phyloP scores from a whole-genome alignment of 2,113 vertebrate species.

The Macquaria australasica region DNA sequence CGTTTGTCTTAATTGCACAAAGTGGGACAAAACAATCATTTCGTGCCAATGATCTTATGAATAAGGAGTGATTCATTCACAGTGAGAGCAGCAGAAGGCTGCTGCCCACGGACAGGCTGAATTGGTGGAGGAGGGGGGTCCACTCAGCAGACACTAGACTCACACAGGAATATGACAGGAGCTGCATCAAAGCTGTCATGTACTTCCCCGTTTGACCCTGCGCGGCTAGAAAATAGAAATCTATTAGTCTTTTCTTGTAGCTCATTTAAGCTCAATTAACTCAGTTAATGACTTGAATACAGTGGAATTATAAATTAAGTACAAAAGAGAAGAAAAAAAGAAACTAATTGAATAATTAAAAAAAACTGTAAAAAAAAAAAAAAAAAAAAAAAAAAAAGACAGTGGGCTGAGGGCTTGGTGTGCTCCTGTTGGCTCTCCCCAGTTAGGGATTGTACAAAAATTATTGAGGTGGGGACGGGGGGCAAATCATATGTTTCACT shows the following conservation, averaged over 20 bases:
- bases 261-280: neutral
- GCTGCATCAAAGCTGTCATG: neutral
- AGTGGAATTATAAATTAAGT: neutral
- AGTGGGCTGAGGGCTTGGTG: neutral
- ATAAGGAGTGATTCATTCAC: constrained; percentile 70
- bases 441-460: neutral
- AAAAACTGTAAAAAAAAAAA: neutral
- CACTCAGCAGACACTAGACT: constrained; percentile 10
- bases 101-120: constrained; percentile 53
- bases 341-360: neutral
- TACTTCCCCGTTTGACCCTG: neutral
- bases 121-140: constrained; percentile 11
- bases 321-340: neutral
- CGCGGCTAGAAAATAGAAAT: neutral
- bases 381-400: neutral
- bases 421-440: neutral
- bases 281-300: neutral
- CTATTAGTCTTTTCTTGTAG: neutral
- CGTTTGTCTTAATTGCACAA: constrained; percentile 25
- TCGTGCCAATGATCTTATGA: constrained; percentile 28
- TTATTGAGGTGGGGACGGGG: neutral
- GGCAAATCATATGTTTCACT: too few relatives aligned
- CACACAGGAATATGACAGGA: constrained; percentile 21
- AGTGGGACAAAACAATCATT: constrained; percentile 34
- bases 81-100: constrained; percentile 55